These are phyloP conservation scores for Epicauta chinensis DNA, from an alignment of 1,140 invertebrate genomes.

Conservation along the genomic window DNA sequence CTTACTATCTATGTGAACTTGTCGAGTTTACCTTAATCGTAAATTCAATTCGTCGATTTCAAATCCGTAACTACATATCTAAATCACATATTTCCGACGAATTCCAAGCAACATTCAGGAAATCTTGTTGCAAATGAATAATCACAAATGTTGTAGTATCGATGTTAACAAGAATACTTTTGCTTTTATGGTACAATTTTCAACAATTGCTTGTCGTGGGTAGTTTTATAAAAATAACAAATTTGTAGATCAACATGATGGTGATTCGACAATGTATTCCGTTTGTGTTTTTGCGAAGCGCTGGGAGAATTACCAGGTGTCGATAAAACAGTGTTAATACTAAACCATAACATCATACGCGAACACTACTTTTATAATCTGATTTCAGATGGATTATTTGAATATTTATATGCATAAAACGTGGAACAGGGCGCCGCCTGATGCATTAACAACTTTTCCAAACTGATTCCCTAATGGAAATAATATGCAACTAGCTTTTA, in stretches of 20 bases:
- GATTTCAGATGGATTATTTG: constrained; percentile 36
- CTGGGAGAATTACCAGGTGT: constrained; percentile 33
- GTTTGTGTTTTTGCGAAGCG: constrained; percentile 7
- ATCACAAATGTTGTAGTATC: no score
- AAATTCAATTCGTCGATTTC: constrained; percentile 14
- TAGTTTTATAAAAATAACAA: no score
- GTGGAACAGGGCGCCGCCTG: constrained; percentile 24
- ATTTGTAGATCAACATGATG: no score
- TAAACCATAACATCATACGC: constrained; percentile 39
- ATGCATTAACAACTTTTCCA: constrained; percentile 30
- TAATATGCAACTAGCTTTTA: constrained; percentile 18
- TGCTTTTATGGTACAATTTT: no score
- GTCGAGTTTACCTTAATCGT: constrained; percentile 22
- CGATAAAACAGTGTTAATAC: constrained; percentile 30
- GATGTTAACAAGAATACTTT: no score
- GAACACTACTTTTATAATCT: constrained; percentile 38
- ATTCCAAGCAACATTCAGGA: no score
- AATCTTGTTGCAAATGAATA: no score
- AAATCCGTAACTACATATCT: background rate
- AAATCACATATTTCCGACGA: no score
- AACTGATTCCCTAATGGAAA: constrained; percentile 24
- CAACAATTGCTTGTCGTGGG: no score
- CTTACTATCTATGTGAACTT: constrained; percentile 15
- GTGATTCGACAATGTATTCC: background rate
- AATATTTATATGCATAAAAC: constrained; percentile 39